Evolutionary conservation across 2,113 vertebrate genomes (phyloP), one percentile per base, ranked within the genome.

Genomic region (Campylorhamphus procurvoides): DNA sequence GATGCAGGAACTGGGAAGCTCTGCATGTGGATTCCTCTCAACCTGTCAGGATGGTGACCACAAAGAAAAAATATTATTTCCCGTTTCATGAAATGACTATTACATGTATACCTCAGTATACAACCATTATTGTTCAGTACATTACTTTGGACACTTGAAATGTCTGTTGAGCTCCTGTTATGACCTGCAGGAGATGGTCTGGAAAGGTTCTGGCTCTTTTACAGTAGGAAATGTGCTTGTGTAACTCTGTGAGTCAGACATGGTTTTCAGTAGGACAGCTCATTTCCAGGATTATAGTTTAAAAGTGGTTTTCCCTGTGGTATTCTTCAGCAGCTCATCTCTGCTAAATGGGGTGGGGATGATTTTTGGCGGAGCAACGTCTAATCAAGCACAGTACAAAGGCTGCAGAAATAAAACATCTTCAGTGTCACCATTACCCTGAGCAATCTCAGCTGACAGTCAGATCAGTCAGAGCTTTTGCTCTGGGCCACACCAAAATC

Each of bases 371-470:
- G 1, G 80, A 50, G 55, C 33, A 37, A 25, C 72, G 18, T 55
- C 81, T 82, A 72, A 91, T 23, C 66, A 90, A 76, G 52, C 42
- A 8, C 77, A 85, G 44, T n/a, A 79, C 44, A 42, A 76, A 91
- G 44, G 49, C 66, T 83, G 62, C 40, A 91, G 75, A 95, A 93
- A 58, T 28, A 73, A 86, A 60, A 18, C 29, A 11, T 81, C 59
- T 40, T 89, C 42, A 23, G 16, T 18, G 37, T 35, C 14, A 20
- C 59, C 50, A 5, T 52, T 68, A 74, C 18, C n/a, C 25, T 16
- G 22, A 79, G 58, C 58, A 76, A 33, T 23, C 0, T 0, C 42
- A 52, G 62, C 35, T 0, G 1, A 11, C 1, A 31, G 44, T n/a
- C n/a, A 44, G 16, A 13, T 64, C 66, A 59, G 44, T 11, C 47